Percentiles rank a stretch among this genome's conserved stretches.
phyloP scores from a whole-genome alignment of 2,888 invertebrate species.

The Parapristionchus giblindavisi region DNA sequence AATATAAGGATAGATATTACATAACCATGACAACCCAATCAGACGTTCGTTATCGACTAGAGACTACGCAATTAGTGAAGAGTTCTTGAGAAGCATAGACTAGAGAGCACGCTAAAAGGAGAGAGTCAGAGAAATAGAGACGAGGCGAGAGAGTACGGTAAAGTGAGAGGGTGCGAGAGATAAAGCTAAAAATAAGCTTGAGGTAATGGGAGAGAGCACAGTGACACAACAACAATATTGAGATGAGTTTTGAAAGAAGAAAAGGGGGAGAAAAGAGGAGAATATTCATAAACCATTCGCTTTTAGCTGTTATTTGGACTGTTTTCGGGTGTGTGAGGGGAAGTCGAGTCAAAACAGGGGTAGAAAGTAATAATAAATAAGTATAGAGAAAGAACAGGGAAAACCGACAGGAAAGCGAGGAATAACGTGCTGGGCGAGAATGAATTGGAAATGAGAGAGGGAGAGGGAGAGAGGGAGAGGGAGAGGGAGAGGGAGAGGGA shows the following conservation, averaged over 20 bases:
- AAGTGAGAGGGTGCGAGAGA: background rate
- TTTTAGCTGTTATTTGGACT: background rate
- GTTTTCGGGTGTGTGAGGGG: background rate
- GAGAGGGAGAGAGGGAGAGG: background rate
- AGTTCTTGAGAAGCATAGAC: no score
- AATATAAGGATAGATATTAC: no score
- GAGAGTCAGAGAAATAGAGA: conserved; percentile 45
- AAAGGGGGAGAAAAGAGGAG: background rate
- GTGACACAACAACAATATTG: background rate
- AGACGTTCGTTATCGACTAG: no score
- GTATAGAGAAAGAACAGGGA: background rate
- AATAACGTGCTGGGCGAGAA: no score
- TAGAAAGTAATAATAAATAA: background rate
- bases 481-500: conserved; percentile 3
- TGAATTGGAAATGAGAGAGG: background rate
- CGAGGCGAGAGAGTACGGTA: background rate
- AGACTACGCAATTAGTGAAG: no score
- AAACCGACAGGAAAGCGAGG: background rate
- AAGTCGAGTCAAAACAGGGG: background rate
- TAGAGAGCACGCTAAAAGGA: no score
- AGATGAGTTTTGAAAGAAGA: background rate
- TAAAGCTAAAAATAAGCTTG: background rate
- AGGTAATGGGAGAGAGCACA: background rate
- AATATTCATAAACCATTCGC: background rate
- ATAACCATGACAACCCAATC: no score